Percentiles rank a stretch among this genome's conserved stretches.
Evolutionary conservation across 2,888 invertebrate genomes (phyloP).

Genomic region (Macaria liturata): DNA sequence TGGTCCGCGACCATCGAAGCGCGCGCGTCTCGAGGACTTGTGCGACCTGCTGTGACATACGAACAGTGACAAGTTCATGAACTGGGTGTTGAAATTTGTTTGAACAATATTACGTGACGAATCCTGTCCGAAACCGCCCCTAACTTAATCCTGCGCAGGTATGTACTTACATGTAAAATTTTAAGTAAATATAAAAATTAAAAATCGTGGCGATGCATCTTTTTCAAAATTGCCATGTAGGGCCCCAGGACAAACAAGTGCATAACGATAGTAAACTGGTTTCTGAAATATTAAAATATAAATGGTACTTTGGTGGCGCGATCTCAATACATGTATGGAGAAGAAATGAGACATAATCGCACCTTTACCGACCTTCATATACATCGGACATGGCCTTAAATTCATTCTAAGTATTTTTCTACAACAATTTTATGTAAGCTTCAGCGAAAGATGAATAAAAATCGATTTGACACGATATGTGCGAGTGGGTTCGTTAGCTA

Average conservation of each 20-base stretch:
- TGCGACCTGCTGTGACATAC: constrained; percentile 76
- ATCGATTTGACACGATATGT: too few species aligned
- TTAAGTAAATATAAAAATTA: constrained; percentile 10
- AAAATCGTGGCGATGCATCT: constrained; percentile 22
- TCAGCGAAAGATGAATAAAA: too few species aligned
- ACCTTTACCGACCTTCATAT: neutral
- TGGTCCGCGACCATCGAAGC: constrained; percentile 67
- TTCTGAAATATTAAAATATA: constrained; percentile 64
- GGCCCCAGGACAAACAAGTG: constrained; percentile 50
- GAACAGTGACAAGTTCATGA: constrained; percentile 81
- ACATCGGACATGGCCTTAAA: too few species aligned
- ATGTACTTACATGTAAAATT: constrained; percentile 43
- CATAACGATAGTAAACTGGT: constrained; percentile 70
- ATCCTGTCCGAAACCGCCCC: constrained; percentile 42
- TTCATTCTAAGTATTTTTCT: too few species aligned
- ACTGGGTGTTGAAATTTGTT: constrained; percentile 79
- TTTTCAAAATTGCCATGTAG: constrained; percentile 44
- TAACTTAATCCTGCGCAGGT: constrained; percentile 55
- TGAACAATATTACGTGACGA: constrained; percentile 69
- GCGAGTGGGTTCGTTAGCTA: too few species aligned
- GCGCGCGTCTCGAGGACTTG: constrained; percentile 71
- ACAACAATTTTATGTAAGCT: too few species aligned
- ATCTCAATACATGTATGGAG: constrained; percentile 41
- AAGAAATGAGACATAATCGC: constrained; percentile 44
- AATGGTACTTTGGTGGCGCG: constrained; percentile 46